Conservation (phyloP, 2,797 vertebrate genomes). For the Coranthus polyacanthus region DNA sequence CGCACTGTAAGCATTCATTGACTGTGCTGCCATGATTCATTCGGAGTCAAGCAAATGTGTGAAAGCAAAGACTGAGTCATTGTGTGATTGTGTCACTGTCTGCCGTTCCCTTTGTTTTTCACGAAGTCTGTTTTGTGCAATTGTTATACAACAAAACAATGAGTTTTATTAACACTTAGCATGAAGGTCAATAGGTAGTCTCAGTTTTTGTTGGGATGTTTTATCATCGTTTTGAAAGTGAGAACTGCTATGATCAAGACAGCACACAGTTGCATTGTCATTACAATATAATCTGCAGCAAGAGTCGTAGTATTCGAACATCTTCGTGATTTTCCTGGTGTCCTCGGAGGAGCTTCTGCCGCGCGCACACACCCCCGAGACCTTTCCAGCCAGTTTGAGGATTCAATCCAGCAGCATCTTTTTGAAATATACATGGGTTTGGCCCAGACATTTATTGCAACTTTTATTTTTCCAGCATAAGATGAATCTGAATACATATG, state of each 20-base stretch:
- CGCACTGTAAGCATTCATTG: no score
- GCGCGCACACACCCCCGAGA: no score
- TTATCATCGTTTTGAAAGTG: no score
- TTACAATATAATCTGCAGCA: not conserved
- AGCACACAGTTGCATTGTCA: not conserved
- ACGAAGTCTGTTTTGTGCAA: not conserved
- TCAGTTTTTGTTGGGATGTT: no score
- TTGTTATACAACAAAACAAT: no score
- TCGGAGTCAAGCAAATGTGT: not conserved
- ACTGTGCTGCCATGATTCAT: not conserved
- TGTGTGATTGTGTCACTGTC: not conserved
- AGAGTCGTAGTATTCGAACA: not conserved
- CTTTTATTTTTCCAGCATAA: constrained; percentile 72
- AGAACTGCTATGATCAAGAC: no score
- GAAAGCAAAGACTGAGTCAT: not conserved
- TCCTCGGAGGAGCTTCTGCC: not conserved
- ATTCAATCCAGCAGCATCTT: constrained; percentile 7
- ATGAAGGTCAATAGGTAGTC: not conserved
- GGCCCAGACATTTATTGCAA: constrained; percentile 71
- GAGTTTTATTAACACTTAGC: not conserved
- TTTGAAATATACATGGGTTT: constrained; percentile 29
- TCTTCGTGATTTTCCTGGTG: not conserved
- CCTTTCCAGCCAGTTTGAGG: not conserved
- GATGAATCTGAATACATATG: constrained; percentile 63
- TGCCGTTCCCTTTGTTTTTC: not conserved